Evolutionary conservation across 1,140 invertebrate genomes (phyloP).

Genomic region (Camponotus floridanus): DNA sequence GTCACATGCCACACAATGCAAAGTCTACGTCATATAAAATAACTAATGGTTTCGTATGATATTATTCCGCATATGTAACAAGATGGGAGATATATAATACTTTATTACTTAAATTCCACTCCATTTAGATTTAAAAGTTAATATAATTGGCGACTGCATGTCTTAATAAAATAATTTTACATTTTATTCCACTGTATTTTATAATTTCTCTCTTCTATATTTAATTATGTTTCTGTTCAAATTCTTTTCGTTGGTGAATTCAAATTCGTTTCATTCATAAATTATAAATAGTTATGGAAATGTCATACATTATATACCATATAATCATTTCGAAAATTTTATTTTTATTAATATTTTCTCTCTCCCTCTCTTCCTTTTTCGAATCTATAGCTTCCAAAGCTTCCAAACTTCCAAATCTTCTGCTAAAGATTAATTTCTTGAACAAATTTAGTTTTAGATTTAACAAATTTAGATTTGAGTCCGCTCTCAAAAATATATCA

Average conservation of each 20-base stretch:
- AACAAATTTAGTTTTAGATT: conserved; percentile 13
- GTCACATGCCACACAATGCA: neutral
- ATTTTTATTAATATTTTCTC: neutral
- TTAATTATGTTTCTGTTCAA: conserved; percentile 12
- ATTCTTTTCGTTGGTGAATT: neutral
- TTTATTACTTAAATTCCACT: conserved; percentile 27
- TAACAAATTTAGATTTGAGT: neutral
- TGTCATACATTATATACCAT: neutral
- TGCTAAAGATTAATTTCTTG: neutral
- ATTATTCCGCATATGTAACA: neutral
- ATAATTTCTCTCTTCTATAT: neutral
- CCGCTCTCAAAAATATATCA: conserved; percentile 37
- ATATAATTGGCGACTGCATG: neutral
- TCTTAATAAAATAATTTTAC: neutral
- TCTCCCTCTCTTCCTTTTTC: neutral
- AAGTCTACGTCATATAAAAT: neutral
- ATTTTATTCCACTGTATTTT: conserved; percentile 3
- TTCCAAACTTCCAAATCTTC: neutral
- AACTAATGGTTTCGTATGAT: neutral
- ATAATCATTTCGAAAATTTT: neutral
- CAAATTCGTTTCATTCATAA: neutral
- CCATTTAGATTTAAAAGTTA: conserved; percentile 18
- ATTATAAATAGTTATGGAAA: neutral
- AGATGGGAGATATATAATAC: neutral
- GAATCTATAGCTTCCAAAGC: neutral